Percentiles rank a stretch among this genome's conserved stretches.
Conservation (phyloP, 1,140 invertebrate genomes). For the Scaptomyza montana region DNA sequence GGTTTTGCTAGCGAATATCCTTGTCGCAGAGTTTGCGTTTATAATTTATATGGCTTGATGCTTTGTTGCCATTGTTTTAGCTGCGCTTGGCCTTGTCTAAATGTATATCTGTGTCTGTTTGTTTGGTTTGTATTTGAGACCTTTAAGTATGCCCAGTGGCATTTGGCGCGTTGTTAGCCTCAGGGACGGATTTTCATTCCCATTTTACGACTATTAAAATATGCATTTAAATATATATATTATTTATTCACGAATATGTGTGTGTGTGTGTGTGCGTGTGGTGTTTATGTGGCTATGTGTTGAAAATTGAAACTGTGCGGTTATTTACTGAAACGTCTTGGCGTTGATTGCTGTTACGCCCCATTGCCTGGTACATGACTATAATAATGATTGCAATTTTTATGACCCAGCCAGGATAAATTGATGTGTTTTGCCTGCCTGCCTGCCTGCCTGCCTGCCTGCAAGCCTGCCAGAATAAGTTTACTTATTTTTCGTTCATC, state of each 20-base stretch:
- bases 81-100: conserved; percentile 68
- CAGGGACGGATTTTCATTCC: conserved; percentile 47
- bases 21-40: conserved; percentile 80
- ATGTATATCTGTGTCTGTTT: conserved; percentile 20
- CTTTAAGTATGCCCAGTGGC: conserved; percentile 73
- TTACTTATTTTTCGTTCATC: conserved; percentile 20
- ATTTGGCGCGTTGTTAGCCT: conserved; percentile 51
- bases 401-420: conserved; percentile 68
- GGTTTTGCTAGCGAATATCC: conserved; percentile 44
- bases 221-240: conserved; percentile 72
- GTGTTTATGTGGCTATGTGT: conserved; percentile 40
- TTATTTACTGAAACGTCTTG: conserved; percentile 69
- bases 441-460: background rate
- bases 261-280: conserved; percentile 14
- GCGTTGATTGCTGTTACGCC: conserved; percentile 80
- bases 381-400: conserved; percentile 79
- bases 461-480: conserved; percentile 1
- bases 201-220: conserved; percentile 78
- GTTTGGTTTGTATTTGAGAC: conserved; percentile 37
- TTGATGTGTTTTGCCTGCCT: conserved; percentile 38
- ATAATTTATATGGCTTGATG: conserved; percentile 75
- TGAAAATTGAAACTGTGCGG: conserved; percentile 79
- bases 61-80: conserved; percentile 66
- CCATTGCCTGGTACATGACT: conserved; percentile 78
- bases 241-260: conserved; percentile 19